phyloP scores from a whole-genome alignment of 2,888 invertebrate species.

The Limnephilus rhombicus region DNA sequence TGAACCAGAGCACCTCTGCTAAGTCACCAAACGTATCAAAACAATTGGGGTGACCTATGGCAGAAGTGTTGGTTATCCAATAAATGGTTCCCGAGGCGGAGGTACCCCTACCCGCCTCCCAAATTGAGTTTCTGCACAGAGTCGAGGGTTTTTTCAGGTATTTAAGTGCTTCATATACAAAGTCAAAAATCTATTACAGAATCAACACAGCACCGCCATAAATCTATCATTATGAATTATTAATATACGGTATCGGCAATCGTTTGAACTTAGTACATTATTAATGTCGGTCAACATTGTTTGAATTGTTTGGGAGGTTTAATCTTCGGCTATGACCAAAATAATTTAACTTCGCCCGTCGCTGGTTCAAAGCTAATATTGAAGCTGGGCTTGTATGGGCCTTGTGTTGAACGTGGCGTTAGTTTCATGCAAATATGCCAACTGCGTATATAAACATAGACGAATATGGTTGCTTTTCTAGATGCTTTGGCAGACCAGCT shows the following conservation, averaged over 20 bases:
- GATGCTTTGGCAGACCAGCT: not conserved
- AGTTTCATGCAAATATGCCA: not conserved
- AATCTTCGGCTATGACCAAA: not conserved
- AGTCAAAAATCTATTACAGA: not conserved
- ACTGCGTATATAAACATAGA: not conserved
- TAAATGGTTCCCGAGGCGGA: no score
- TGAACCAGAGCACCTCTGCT: no score
- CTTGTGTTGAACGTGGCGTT: not conserved
- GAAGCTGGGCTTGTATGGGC: not conserved
- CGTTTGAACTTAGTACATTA: not conserved
- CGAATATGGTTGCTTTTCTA: not conserved
- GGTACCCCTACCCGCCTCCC: no score
- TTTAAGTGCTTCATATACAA: not conserved
- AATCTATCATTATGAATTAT: not conserved
- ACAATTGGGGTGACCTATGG: no score
- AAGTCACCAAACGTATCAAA: no score
- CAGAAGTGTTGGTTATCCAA: no score
- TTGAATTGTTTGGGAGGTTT: not conserved
- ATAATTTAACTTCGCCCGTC: not conserved
- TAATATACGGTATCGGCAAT: not conserved
- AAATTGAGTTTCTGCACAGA: no score
- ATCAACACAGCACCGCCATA: not conserved
- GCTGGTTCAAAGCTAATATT: not conserved
- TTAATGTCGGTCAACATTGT: conserved; percentile 15
- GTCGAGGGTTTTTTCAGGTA: no score